Evolutionary conservation across 2,113 vertebrate genomes (phyloP), one percentile per base, ranked within the genome.

Genomic region (Triplophysa siluroides): DNA sequence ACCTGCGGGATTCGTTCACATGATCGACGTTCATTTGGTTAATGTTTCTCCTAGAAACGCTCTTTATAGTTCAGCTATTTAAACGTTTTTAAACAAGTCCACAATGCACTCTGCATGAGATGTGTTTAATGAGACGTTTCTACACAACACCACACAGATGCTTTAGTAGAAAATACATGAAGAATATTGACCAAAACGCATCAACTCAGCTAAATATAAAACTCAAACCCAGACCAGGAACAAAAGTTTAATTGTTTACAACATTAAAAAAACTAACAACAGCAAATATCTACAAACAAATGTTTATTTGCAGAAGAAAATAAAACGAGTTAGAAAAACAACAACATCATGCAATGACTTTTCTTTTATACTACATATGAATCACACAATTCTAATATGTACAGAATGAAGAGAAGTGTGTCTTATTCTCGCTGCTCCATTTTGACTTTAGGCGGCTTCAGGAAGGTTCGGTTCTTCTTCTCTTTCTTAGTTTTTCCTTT

Each of bases 391-490:
- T 61, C 60, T 62, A 83, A 67, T 85, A 80, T 85, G 80, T 82
- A 82, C 80, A 85, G 62, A 56, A 45, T 33, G 70, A 71, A 78
- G 50, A 70, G 13, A 77, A 43, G 19, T 10, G 5, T 2, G 65
- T 24, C 45, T 93, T 86, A 92, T 83, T 93, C 93, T 76, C 91
- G 86, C 90, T 99, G 97, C 82, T 99, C 98, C 98, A 99, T 99
- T 91, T 99, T 99, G 86, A 99, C 97, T 94, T 99, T 99, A 0
- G 98, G 98, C 52, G 97, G 98, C 89, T 98, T 97, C 82, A 99
- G 94, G 90, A 99, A 99, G 81, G 97, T 96, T 76, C 97, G 92
- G 80, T 96, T 94, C 87, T 98, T 99, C 92, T 99, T 98, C 88
- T 97, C 95, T 86, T 99, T 98, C 86, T 92, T 97, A 63, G 87